phyloP scores from a whole-genome alignment of 2,113 vertebrate genomes.

The Alexandromys fortis region DNA sequence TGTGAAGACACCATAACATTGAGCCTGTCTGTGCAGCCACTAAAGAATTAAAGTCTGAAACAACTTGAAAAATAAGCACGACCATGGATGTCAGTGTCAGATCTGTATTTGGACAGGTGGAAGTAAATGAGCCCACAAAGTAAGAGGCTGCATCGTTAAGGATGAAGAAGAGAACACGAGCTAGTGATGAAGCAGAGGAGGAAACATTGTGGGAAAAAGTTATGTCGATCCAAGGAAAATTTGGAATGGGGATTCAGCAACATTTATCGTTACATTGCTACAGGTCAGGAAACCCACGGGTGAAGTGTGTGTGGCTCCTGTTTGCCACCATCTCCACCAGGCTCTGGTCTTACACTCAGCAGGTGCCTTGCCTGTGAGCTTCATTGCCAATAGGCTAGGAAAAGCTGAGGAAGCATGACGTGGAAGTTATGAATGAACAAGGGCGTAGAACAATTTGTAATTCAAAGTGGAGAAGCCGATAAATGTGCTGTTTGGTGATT shows the following conservation, averaged over 20 bases:
- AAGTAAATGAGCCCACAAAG: neutral
- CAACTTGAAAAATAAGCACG: neutral
- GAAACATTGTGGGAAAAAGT: neutral
- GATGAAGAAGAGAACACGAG: neutral
- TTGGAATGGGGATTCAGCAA: neutral
- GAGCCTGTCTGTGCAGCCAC: neutral
- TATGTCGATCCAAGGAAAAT: neutral
- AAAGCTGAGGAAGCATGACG: neutral
- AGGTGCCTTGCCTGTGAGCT: neutral
- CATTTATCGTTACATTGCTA: neutral
- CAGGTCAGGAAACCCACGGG: neutral
- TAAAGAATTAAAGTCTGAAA: constrained; percentile 6
- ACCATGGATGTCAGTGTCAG: neutral
- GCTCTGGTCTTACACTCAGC: neutral
- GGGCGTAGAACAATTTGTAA: neutral
- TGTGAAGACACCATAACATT: neutral
- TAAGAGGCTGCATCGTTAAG: neutral
- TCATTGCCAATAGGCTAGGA: neutral
- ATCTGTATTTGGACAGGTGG: neutral
- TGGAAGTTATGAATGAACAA: neutral
- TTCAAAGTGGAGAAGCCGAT: neutral
- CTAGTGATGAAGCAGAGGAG: neutral
- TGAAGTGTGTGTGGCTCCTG: neutral
- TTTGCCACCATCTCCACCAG: neutral
- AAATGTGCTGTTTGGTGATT: neutral